Conservation (phyloP, 2,797 vertebrate species). For the Prionace glauca region DNA sequence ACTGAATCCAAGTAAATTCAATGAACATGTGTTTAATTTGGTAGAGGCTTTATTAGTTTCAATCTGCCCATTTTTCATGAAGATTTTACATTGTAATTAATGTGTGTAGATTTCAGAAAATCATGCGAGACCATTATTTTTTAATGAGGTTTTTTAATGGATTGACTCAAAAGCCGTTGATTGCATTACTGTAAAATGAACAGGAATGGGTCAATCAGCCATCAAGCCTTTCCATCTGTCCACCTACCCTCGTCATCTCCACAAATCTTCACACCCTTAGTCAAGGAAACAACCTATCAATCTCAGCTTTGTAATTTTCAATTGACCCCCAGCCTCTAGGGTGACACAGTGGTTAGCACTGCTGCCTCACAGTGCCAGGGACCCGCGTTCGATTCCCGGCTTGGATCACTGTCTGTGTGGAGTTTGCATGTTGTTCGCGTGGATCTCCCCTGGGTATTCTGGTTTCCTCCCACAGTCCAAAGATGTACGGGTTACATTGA, state of each 20-base stretch:
- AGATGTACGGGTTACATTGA: no score
- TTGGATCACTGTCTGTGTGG: no score
- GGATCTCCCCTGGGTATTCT: no score
- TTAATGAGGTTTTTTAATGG: neutral
- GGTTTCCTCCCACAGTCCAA: no score
- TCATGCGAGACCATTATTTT: neutral
- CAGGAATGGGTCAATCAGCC: neutral
- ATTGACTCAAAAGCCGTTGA: neutral
- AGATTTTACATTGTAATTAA: neutral
- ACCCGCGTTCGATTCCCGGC: no score
- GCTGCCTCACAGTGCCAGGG: no score
- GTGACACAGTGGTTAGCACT: no score
- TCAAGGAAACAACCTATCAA: neutral
- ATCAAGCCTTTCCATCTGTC: neutral
- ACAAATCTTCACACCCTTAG: neutral
- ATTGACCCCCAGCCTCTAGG: neutral
- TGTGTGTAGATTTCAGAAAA: neutral
- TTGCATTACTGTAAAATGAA: neutral
- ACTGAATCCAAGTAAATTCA: neutral
- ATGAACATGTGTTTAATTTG: neutral
- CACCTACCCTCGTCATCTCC: neutral
- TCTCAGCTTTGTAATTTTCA: neutral
- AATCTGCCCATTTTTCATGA: neutral
- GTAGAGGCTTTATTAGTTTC: neutral
- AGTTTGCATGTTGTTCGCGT: no score